Conservation (phyloP, 2,888 invertebrate species). For the Keiferia lycopersicella region DNA sequence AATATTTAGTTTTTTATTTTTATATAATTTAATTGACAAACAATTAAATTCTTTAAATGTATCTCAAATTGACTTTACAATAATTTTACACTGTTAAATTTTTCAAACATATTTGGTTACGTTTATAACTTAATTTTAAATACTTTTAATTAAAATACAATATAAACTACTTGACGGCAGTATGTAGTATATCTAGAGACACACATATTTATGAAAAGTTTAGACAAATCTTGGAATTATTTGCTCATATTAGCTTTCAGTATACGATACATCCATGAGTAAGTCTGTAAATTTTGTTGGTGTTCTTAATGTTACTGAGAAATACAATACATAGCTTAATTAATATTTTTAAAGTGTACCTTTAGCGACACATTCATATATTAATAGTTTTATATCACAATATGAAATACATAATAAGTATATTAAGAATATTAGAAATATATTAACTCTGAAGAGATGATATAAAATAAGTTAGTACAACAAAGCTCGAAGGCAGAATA, state of each 20-base stretch:
- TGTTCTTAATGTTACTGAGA: background rate
- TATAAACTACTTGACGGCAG: background rate
- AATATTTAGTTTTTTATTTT: conserved; percentile 35
- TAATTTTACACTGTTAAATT: conserved; percentile 37
- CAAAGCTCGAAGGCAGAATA: background rate
- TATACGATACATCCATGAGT: too few relatives aligned
- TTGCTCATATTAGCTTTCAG: too few relatives aligned
- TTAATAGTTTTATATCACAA: background rate
- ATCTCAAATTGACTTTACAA: conserved; percentile 63
- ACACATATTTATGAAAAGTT: background rate
- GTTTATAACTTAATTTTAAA: background rate
- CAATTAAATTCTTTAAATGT: conserved; percentile 58
- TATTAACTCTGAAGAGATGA: background rate
- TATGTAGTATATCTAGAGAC: background rate
- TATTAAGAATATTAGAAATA: background rate
- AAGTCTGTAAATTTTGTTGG: too few relatives aligned
- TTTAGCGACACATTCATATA: background rate
- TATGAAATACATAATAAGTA: background rate
- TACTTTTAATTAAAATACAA: background rate
- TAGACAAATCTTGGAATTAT: background rate
- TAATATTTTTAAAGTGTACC: background rate
- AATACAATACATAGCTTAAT: background rate
- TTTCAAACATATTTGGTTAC: conserved; percentile 1
- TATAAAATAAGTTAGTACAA: background rate
- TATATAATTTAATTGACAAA: conserved; percentile 74